These are phyloP conservation scores for Perognathus longimembris DNA, from an alignment of 2,113 vertebrate species.

Conservation along the genomic window DNA sequence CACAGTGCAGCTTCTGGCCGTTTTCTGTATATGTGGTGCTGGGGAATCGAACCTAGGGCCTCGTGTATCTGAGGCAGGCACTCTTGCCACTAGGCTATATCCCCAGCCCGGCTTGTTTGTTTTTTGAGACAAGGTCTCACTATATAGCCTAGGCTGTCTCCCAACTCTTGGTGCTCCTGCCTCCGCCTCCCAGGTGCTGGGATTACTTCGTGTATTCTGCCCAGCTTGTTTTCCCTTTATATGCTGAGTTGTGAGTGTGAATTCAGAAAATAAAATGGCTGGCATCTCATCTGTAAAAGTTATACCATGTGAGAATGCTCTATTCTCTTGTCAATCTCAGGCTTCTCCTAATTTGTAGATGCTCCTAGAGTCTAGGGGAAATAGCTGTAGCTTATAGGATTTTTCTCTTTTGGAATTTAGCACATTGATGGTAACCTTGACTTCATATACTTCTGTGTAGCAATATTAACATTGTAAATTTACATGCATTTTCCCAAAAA, in stretches of 20 bases:
- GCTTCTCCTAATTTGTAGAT: constrained; percentile 24
- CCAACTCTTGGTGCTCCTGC: too few relatives aligned
- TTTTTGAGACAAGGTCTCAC: too few relatives aligned
- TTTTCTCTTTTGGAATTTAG: constrained; percentile 36
- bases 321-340: constrained; percentile 1
- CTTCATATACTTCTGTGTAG: neutral
- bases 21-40: too few relatives aligned
- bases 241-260: constrained; percentile 5
- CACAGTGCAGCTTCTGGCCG: too few relatives aligned
- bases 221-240: constrained; percentile 11
- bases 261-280: constrained; percentile 20
- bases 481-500: constrained; percentile 53
- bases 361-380: neutral
- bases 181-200: too few relatives aligned
- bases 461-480: constrained; percentile 59
- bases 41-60: too few relatives aligned
- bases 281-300: constrained; percentile 36
- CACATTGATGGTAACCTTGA: constrained; percentile 24
- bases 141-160: too few relatives aligned
- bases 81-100: too few relatives aligned
- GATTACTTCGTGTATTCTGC: too few relatives aligned
- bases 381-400: constrained; percentile 4
- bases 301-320: neutral
- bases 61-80: too few relatives aligned
- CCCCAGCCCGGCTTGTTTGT: too few relatives aligned